Base-by-base conservation (phyloP, 2,113 vertebrate genomes). In the Lota lota region DNA sequence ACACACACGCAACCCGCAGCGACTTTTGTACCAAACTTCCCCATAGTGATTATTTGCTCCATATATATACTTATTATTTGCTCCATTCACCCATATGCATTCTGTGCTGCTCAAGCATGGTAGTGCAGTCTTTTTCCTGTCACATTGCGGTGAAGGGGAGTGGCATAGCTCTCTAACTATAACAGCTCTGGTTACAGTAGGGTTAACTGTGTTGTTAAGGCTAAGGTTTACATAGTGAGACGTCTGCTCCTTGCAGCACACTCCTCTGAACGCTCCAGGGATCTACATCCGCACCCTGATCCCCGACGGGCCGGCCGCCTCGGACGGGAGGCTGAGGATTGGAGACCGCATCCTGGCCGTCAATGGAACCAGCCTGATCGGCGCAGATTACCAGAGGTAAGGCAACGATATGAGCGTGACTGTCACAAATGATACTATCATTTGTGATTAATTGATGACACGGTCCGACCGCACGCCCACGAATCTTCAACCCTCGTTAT, bases 241-340 rank as follows among this genome's bases (percentile, higher is more conserved):
- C 59, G 12, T 58, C 12, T 67, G 28, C 66, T n/a, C 59, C 71
- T 65, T 11, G 19, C 89, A 99, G 97, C 95, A 99, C 90, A 99
- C 96, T 0, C 91, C 94, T 1, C 91, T 98, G 67, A 94, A 93
- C 5, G 77, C 93, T 50, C 94, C 96, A 0, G 97, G 97, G 53
- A 97, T 99, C 82, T 99, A 97, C 87, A 96, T 99, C 89, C 92
- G 95, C 82, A 98, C 96, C 0, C 90, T 99, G 80, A 94, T 98
- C 12, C 95, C 95, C 0, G 95, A 96, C 22, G 95, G 96, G 36
- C 96, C 97, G 0, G 97, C 96, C 0, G 95, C 95, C 0, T 69
- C 92, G 0, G 94, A 97, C 0, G 95, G 97, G 40, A 69, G 95
- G 4, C 93, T 98, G 69, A 91, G 92, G 22, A 92, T 97, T 0